A percentile compares a stretch with the other conserved stretches of the same genome.
Conservation (phyloP, 2,888 invertebrate species). For the Plagodis dolabraria region DNA sequence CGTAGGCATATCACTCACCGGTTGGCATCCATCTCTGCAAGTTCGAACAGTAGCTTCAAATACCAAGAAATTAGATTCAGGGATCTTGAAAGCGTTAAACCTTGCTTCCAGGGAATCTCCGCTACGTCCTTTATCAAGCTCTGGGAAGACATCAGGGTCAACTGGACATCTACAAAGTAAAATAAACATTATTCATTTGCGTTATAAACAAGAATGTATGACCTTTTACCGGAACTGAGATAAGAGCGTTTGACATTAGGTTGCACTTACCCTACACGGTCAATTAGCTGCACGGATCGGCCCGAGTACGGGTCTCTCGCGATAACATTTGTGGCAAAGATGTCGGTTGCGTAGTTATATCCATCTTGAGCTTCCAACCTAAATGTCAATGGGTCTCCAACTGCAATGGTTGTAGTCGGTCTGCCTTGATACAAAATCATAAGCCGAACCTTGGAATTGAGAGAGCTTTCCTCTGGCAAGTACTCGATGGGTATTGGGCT, state of each 20-base stretch:
- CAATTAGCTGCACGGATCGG: slow-evolving; percentile 94
- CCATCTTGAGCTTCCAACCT: slow-evolving; percentile 95
- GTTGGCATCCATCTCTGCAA: slow-evolving; percentile 95
- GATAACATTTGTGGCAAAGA: slow-evolving; percentile 96
- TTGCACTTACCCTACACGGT: slow-evolving; percentile 91
- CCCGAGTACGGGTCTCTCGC: slow-evolving; percentile 97
- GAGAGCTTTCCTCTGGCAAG: slow-evolving; percentile 94
- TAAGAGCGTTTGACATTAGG: slow-evolving; percentile 2
- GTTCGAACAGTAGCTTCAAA: slow-evolving; percentile 96
- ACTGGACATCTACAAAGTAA: slow-evolving; percentile 90
- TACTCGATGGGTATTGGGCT: slow-evolving; percentile 97
- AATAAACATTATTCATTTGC: background rate
- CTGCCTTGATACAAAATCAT: slow-evolving; percentile 95
- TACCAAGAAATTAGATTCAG: slow-evolving; percentile 96
- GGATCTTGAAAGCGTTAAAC: slow-evolving; percentile 97
- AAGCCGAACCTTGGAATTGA: slow-evolving; percentile 94
- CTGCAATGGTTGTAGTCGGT: slow-evolving; percentile 96
- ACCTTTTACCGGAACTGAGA: slow-evolving; percentile 3
- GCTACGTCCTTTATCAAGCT: slow-evolving; percentile 92
- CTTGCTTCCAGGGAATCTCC: slow-evolving; percentile 95
- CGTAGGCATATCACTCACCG: slow-evolving; percentile 73
- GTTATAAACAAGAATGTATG: background rate
- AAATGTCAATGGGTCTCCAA: slow-evolving; percentile 96
- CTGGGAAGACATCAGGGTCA: slow-evolving; percentile 96
- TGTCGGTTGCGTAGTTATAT: slow-evolving; percentile 94